These are phyloP conservation scores for Macaria notata DNA, from an alignment of 2,888 invertebrate species.

Conservation along the genomic window DNA sequence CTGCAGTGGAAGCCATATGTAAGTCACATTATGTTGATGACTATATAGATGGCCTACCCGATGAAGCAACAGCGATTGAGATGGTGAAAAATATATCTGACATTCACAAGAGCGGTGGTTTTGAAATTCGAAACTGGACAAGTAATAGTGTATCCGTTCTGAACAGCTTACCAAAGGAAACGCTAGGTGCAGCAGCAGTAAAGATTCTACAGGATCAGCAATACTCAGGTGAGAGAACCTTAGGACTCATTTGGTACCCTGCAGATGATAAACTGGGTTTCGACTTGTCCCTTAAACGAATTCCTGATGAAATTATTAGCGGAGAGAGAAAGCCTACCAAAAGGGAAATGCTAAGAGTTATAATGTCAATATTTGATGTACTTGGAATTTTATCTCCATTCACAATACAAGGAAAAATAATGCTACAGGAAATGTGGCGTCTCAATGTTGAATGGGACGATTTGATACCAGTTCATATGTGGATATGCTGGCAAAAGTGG, in stretches of 20 bases:
- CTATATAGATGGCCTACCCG: constrained; percentile 29
- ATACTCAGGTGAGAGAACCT: constrained; percentile 26
- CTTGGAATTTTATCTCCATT: constrained; percentile 35
- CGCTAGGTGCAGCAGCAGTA: constrained; percentile 15
- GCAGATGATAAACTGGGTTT: constrained; percentile 30
- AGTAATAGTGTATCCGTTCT: constrained; percentile 31
- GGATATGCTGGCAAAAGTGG: constrained; percentile 19
- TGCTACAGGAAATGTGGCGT: constrained; percentile 32
- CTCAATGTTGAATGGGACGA: constrained; percentile 30
- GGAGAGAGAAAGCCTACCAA: constrained; percentile 33
- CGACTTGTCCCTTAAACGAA: constrained; percentile 28
- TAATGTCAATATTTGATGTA: constrained; percentile 35
- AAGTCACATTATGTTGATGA: constrained; percentile 23
- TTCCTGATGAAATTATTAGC: constrained; percentile 18
- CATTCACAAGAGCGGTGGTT: constrained; percentile 35
- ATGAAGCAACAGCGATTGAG: constrained; percentile 24
- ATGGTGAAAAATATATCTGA: constrained; percentile 18
- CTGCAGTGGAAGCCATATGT: not conserved
- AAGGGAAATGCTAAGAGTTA: constrained; percentile 24
- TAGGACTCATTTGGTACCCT: constrained; percentile 36
- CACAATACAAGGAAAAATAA: constrained; percentile 33
- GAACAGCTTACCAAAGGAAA: constrained; percentile 29
- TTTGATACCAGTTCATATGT: not conserved
- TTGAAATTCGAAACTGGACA: constrained; percentile 37
- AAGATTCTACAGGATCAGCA: constrained; percentile 11